phyloP scores from a whole-genome alignment of 2,888 invertebrate species.

The Phragmatobia fuliginosa region DNA sequence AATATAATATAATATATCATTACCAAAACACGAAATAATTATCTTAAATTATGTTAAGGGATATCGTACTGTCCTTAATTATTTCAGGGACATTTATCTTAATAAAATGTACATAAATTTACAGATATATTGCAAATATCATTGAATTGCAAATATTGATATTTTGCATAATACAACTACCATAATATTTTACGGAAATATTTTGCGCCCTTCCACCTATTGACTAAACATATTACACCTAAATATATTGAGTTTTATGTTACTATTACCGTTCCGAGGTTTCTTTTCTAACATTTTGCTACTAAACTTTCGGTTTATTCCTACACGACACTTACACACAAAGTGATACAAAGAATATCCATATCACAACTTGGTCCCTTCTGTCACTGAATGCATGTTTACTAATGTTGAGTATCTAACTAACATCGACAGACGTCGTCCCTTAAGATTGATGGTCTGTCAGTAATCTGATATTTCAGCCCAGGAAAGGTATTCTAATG shows the following conservation, averaged over 20 bases:
- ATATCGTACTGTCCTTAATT: neutral
- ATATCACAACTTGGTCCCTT: conserved; percentile 6
- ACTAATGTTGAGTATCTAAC: conserved; percentile 25
- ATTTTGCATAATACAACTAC: neutral
- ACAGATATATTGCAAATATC: no score
- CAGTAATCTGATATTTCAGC: neutral
- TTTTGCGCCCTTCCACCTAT: neutral
- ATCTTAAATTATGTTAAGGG: neutral
- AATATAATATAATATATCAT: conserved; percentile 18
- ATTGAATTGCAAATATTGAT: no score
- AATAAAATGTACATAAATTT: no score
- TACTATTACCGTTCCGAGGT: neutral
- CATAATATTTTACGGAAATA: neutral
- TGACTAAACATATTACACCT: neutral
- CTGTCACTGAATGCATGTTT: conserved; percentile 26
- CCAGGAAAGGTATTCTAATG: neutral
- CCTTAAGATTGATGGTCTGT: conserved; percentile 8
- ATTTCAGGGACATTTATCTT: neutral
- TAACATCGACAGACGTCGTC: conserved; percentile 4
- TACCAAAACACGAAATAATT: neutral
- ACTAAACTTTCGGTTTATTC: neutral
- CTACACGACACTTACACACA: neutral
- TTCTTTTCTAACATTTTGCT: neutral
- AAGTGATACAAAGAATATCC: neutral
- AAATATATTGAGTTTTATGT: neutral